Percentiles rank a stretch among this genome's conserved stretches.
Conservation (phyloP, 2,113 vertebrate genomes). For the Passer domesticus region DNA sequence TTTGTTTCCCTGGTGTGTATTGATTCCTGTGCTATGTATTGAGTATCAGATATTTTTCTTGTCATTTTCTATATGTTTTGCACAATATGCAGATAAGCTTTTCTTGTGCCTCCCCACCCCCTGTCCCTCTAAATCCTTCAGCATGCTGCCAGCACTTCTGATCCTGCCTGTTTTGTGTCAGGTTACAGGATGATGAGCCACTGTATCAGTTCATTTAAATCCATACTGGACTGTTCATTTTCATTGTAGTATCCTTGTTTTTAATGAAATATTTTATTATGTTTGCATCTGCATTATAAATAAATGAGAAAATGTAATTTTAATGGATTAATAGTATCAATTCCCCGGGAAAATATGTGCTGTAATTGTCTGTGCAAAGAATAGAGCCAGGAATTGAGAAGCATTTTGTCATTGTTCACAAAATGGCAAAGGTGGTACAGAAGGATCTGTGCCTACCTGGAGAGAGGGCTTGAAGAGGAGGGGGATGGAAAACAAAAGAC, state of each 20-base stretch:
- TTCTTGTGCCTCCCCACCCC: background rate
- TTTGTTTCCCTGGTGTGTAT: background rate
- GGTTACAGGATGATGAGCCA: background rate
- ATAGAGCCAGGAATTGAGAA: background rate
- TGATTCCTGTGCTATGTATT: background rate
- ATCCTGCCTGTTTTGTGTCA: background rate
- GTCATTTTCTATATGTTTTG: background rate
- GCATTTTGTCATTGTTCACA: background rate
- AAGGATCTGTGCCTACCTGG: background rate
- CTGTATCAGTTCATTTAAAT: background rate
- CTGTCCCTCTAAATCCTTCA: background rate
- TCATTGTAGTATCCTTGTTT: background rate
- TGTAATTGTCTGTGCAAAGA: background rate
- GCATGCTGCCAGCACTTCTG: background rate
- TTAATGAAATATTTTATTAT: background rate
- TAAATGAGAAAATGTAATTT: background rate
- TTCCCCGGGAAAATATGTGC: background rate
- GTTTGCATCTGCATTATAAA: background rate
- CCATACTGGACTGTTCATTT: background rate
- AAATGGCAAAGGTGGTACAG: background rate
- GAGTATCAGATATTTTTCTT: background rate
- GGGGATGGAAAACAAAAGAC: background rate
- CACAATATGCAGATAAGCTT: background rate
- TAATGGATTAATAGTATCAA: background rate
- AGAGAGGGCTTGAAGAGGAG: background rate